phyloP scores from a whole-genome alignment of 2,797 vertebrate species.

The Morelia viridis region DNA sequence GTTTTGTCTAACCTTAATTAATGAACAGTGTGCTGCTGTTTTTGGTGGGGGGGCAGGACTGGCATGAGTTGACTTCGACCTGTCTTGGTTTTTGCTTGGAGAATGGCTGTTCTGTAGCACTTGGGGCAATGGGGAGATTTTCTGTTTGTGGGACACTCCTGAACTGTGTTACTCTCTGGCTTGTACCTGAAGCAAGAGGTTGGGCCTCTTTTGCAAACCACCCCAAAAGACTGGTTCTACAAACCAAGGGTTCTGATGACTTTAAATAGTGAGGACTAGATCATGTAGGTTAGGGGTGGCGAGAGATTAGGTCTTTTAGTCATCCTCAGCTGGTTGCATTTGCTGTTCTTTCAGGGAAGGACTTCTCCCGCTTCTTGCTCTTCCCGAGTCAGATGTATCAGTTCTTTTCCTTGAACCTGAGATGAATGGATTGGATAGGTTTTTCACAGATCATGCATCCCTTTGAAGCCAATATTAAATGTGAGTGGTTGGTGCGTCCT shows the following conservation, averaged over 20 bases:
- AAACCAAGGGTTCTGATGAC: neutral
- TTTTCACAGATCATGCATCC: too few species aligned
- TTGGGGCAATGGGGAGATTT: too few species aligned
- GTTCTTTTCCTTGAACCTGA: neutral
- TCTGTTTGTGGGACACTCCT: too few species aligned
- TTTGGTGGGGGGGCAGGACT: neutral
- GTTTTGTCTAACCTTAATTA: neutral
- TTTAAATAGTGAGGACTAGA: neutral
- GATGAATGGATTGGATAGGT: neutral
- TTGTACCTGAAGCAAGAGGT: neutral
- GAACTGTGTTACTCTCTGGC: neutral
- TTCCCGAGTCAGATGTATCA: neutral
- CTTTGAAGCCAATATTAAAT: neutral
- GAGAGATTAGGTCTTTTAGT: neutral
- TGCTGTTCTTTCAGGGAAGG: neutral
- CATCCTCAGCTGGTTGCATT: neutral
- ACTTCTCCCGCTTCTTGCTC: neutral
- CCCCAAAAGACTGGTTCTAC: neutral
- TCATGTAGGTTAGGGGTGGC: neutral
- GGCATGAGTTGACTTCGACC: too few species aligned
- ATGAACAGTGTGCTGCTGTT: too few species aligned
- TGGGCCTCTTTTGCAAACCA: neutral
- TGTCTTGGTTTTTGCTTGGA: too few species aligned
- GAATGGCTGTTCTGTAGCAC: neutral
- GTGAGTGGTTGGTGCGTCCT: neutral